These are phyloP conservation scores for Catostylus mosaicus DNA, from an alignment of 30 jellyfish, hydroid and myxozoan species.

Conservation along the genomic window DNA sequence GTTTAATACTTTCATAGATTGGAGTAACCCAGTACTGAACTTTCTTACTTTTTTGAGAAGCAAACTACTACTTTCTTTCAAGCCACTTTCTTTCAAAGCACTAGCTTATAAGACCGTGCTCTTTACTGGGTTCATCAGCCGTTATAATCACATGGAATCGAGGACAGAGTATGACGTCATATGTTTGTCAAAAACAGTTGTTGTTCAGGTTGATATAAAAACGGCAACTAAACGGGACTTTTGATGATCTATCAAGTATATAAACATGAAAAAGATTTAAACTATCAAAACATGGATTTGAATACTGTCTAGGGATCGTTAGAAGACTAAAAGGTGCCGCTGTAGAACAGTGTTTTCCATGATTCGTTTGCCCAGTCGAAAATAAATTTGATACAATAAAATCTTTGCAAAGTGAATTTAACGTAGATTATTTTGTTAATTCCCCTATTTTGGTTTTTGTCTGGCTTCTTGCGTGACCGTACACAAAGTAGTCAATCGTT, in stretches of 20 bases:
- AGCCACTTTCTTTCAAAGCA: not conserved
- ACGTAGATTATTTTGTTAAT: not conserved
- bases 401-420: not conserved
- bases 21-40: too few species aligned
- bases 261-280: not conserved
- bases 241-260: not conserved
- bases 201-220: not conserved
- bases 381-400: not conserved
- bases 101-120: not conserved
- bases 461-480: not conserved
- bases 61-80: too few species aligned
- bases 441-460: not conserved
- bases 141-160: not conserved
- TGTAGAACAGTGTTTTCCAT: not conserved
- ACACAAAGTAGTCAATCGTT: too few species aligned
- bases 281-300: not conserved
- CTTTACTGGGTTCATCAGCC: not conserved
- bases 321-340: not conserved
- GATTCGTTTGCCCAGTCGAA: not conserved
- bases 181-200: not conserved
- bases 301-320: too few species aligned
- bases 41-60: too few species aligned
- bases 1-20: too few species aligned
- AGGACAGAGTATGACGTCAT: constrained; percentile 3
- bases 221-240: not conserved